Evolutionary conservation across 1,140 invertebrate species (phyloP), one percentile per base, ranked within the genome.

Genomic region (Aplysia californica): DNA sequence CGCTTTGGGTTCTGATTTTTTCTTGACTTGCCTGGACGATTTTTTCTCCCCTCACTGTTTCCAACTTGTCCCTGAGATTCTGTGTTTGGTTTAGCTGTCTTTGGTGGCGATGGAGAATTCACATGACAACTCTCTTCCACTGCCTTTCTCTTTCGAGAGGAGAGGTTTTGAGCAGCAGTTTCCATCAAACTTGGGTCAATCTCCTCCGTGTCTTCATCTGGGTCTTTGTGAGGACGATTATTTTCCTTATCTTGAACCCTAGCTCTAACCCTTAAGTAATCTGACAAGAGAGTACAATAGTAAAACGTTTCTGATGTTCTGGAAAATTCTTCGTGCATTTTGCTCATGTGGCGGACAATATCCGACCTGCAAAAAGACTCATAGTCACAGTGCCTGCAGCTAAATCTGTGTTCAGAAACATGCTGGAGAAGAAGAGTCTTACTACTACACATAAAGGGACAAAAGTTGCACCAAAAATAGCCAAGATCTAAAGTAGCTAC

Each of bases 401-500:
- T 79, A 70, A 87, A 87, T 3, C 86, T 59, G 66, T 87, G 86
- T 20, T 83, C 80, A 70, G 85, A 80, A 0, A 85, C 77, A 80
- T 87, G 86, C 31, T 83, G 77, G 26, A 84, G 29, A 0, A 87
- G 73, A 33, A 39, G 76, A 18, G 72, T 64, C 76, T 87, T 86
- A 4, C 68, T 77, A 55, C 82, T 79, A 15, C 80, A 80, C 56
- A 82, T 79, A 65, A 76, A 86, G 4, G 83, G 77, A 77, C 86
- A 87, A 76, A 87, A 87, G 61, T 87, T 87, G 71, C 86, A 87
- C 85, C 85, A 87, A 56, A 82, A 87, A 44, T 75, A 83, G 3
- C 80, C 78, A 31, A 85, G 38, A 72, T 85, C 83, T 68, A 80
- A 67, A 21, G 79, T 81, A n/a, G 80, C 79, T 10, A 84, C 70